Conservation (phyloP, 2,888 invertebrate genomes). For the Eupeodes latifasciatus region DNA sequence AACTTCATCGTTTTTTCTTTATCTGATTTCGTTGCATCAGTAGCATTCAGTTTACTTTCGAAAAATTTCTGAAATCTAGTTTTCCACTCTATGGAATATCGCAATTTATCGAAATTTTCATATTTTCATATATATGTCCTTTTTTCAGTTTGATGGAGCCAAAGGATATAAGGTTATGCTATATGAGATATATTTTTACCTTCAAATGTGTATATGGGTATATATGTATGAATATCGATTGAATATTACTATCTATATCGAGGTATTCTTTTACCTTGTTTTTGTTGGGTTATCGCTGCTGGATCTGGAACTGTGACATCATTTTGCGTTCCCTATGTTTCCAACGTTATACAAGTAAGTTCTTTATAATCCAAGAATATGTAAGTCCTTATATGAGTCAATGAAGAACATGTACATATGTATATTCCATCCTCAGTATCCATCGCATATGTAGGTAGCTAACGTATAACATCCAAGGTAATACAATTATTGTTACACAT, state of each 20-base stretch:
- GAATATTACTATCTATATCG: slow-evolving; percentile 45
- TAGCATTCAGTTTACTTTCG: slow-evolving; percentile 60
- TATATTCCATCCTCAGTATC: too few species aligned
- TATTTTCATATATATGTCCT: slow-evolving; percentile 76
- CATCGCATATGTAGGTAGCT: too few species aligned
- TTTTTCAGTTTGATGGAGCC: slow-evolving; percentile 44
- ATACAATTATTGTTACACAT: slow-evolving; percentile 70
- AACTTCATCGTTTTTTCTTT: slow-evolving; percentile 52
- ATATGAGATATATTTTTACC: not conserved
- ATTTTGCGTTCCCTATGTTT: slow-evolving; percentile 33
- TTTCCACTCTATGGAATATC: slow-evolving; percentile 81
- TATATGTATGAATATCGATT: not conserved
- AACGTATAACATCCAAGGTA: slow-evolving; percentile 34
- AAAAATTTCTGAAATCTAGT: slow-evolving; percentile 79
- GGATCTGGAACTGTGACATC: slow-evolving; percentile 28
- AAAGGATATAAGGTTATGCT: not conserved
- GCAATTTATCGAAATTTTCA: slow-evolving; percentile 78
- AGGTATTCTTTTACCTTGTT: slow-evolving; percentile 34
- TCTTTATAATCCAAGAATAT: slow-evolving; percentile 62
- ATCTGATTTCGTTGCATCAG: slow-evolving; percentile 65
- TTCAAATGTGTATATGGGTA: not conserved
- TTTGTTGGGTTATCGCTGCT: slow-evolving; percentile 14
- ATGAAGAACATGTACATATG: slow-evolving; percentile 1
- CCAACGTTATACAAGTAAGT: not conserved
- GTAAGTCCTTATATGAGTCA: slow-evolving; percentile 8